Evolutionary conservation across 1,140 invertebrate genomes (phyloP), one percentile per base, ranked within the genome.

Genomic region (Drosophila punjabiensis): DNA sequence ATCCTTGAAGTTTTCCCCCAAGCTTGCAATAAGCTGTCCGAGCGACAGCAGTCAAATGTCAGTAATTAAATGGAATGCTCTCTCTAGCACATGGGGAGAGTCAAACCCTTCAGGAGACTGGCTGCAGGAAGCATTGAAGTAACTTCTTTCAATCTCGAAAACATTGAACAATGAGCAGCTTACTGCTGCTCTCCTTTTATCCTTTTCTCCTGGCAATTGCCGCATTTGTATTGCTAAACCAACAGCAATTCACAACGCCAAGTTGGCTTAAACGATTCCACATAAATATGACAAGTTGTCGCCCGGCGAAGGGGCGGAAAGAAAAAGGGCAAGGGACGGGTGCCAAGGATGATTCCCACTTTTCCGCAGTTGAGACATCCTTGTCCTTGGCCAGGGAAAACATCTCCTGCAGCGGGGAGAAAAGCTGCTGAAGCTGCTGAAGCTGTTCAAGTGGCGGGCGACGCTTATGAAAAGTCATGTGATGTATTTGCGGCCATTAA

Each of bases 401-500:
- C 64, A 69, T 47, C 74, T 58, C 56, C 37, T 48, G 63, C 39
- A 30, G 55, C 52, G 37, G n/a, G 65, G 50, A 35, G 39, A 30
- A 43, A 47, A 58, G 41, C 62, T 52, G 47, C 47, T 60, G 53
- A 47, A 58, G 41, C 62, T 52, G 47, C 47, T 60, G 53, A 33
- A 59, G 56, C 35, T 37, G 55, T 64, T 80, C 81, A 90, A 89
- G 85, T 85, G 85, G 86, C 71, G 32, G 32, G 68, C 76, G 81
- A 55, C 74, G 79, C 85, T 89, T 89, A 85, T 86, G 86, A 85
- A 76, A 89, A 89, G 81, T 90, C 86, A 89, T 89, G 47, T 75
- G 85, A 89, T 85, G 85, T 90, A 89, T 89, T 89, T 90, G 85
- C 76, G 79, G 71, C 82, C 76, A 89, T 89, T 90, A 89, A 85